Evolutionary conservation across 1,140 invertebrate genomes (phyloP).

Genomic region (Drosophila nebulosa): DNA sequence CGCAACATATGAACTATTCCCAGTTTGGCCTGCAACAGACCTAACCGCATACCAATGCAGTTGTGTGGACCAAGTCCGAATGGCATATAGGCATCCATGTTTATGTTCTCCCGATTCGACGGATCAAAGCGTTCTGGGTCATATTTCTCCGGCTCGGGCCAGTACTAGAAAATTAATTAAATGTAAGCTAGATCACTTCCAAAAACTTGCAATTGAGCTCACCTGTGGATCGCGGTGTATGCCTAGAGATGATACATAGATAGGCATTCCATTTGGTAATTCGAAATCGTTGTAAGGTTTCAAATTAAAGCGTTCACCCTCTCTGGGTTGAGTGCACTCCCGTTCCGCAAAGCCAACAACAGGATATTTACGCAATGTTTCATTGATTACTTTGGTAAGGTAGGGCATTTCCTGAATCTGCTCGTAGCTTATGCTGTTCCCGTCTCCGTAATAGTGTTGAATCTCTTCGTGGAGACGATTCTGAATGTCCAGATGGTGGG

Average conservation of each 20-base stretch:
- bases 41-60: constrained; percentile 85
- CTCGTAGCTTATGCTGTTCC: constrained; percentile 84
- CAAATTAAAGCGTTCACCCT: constrained; percentile 56
- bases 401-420: constrained; percentile 85
- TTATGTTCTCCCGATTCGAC: constrained; percentile 81
- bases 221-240: constrained; percentile 62
- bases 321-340: constrained; percentile 42
- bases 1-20: constrained; percentile 62
- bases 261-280: constrained; percentile 47
- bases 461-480: constrained; percentile 85
- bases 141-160: constrained; percentile 85
- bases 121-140: constrained; percentile 85
- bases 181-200: not conserved
- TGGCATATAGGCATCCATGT: constrained; percentile 82
- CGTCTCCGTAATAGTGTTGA: constrained; percentile 79
- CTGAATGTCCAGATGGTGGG: constrained; percentile 85
- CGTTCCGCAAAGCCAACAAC: constrained; percentile 58
- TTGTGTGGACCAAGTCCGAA: constrained; percentile 90
- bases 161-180: constrained; percentile 82
- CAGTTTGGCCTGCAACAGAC: constrained; percentile 59
- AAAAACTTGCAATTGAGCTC: not conserved
- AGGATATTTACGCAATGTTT: constrained; percentile 75
- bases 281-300: constrained; percentile 39
- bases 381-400: constrained; percentile 83
- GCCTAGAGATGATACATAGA: constrained; percentile 55